phyloP scores from a whole-genome alignment of 2,888 invertebrate genomes.

The Orchesella flavescens region DNA sequence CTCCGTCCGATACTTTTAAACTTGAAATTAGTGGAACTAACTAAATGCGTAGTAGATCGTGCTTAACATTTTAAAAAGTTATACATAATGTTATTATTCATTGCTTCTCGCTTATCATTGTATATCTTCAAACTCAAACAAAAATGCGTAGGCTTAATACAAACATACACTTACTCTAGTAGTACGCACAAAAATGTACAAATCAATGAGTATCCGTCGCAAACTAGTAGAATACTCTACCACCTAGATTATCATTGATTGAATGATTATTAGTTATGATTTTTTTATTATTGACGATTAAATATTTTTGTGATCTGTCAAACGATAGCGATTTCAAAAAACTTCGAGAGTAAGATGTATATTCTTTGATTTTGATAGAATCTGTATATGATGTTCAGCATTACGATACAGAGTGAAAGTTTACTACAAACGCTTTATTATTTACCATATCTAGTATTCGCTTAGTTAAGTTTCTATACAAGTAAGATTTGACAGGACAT shows the following conservation, averaged over 20 bases:
- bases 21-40: not conserved
- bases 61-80: not conserved
- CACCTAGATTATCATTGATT: slow-evolving; percentile 43
- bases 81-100: slow-evolving; percentile 8
- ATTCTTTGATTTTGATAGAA: not conserved
- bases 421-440: not conserved
- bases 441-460: not conserved
- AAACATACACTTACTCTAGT: slow-evolving; percentile 23
- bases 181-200: slow-evolving; percentile 36
- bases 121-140: slow-evolving; percentile 18
- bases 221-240: slow-evolving; percentile 25
- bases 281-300: slow-evolving; percentile 18
- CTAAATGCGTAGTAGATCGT: not conserved
- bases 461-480: not conserved
- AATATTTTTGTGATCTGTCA: slow-evolving; percentile 12
- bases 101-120: slow-evolving; percentile 29
- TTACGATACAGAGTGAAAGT: not conserved
- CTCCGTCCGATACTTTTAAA: not conserved
- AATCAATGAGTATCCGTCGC: slow-evolving; percentile 55
- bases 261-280: slow-evolving; percentile 43
- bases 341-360: slow-evolving; percentile 11
- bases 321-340: slow-evolving; percentile 18
- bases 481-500: slow-evolving; percentile 25
- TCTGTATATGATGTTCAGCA: too few relatives aligned
- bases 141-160: slow-evolving; percentile 53